Percentiles rank a stretch among this genome's conserved stretches.
Conservation (phyloP, 2,113 vertebrate genomes). For the Hippoglossus stenolepis region DNA sequence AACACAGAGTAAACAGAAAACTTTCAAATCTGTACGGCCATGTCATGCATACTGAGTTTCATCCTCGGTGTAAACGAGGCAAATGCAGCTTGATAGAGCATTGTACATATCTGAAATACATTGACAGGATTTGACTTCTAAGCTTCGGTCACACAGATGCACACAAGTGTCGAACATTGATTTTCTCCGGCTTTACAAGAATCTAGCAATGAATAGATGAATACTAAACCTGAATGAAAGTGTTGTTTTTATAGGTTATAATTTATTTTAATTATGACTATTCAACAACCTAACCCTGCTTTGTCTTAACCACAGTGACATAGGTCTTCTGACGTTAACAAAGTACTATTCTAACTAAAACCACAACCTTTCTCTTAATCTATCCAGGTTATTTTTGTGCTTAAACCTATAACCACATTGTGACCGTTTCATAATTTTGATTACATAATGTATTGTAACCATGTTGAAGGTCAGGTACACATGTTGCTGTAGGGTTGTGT, state of each 20-base stretch:
- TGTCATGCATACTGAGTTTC: conserved; percentile 33
- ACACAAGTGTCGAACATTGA: neutral
- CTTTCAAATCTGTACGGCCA: conserved; percentile 42
- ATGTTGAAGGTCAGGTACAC: no score
- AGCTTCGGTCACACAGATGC: neutral
- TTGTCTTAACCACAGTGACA: neutral
- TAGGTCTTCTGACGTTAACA: no score
- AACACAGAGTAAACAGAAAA: conserved; percentile 38
- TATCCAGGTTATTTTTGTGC: neutral
- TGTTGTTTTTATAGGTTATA: neutral
- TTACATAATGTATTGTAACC: no score
- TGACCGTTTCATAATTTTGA: no score
- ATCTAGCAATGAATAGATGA: neutral
- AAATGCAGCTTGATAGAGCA: conserved; percentile 28
- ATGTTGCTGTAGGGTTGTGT: no score
- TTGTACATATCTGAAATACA: conserved; percentile 25
- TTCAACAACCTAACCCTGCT: no score
- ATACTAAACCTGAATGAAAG: neutral
- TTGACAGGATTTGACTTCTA: conserved; percentile 23
- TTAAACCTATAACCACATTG: neutral
- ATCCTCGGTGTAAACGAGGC: conserved; percentile 40
- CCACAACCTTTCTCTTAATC: neutral
- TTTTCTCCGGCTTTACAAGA: neutral
- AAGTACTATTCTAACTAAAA: no score
- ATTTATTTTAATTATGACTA: neutral